phyloP scores from a whole-genome alignment of 2,797 vertebrate species.

The Fratercula arctica region DNA sequence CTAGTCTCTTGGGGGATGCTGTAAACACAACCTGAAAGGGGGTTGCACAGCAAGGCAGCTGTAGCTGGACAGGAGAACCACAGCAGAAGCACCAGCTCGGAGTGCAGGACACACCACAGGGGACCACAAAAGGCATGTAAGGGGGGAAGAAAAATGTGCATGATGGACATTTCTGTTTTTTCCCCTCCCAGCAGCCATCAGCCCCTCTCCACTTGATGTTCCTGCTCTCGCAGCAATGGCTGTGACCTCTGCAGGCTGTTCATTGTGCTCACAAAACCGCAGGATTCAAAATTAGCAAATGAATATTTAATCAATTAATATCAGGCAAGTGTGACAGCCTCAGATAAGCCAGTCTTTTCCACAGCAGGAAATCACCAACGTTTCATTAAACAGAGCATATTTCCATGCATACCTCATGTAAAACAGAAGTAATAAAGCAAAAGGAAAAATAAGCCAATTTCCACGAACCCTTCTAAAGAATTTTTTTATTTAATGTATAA shows the following conservation, averaged over 20 bases:
- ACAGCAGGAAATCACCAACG: not conserved
- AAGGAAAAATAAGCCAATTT: not conserved
- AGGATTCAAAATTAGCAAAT: constrained; percentile 16
- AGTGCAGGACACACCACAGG: not conserved
- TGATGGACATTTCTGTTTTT: fast-evolving
- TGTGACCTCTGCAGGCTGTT: constrained; percentile 32
- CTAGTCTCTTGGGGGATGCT: not conserved
- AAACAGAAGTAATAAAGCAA: not conserved
- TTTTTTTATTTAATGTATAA: not conserved
- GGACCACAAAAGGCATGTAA: not conserved
- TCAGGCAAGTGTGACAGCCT: constrained; percentile 44
- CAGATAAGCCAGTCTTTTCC: constrained; percentile 34
- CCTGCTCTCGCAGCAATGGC: not conserved
- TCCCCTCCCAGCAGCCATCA: not conserved
- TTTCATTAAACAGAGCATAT: not conserved
- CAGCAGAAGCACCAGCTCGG: not conserved
- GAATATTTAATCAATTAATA: constrained; percentile 63
- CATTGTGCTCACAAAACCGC: not conserved
- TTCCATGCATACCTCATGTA: not conserved
- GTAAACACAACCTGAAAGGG: not conserved
- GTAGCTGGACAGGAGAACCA: not conserved
- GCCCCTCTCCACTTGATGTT: not conserved
- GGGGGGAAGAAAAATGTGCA: fast-evolving
- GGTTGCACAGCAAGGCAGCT: not conserved
- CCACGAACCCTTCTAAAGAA: not conserved